Evolutionary conservation across 2,888 invertebrate genomes (phyloP).

Genomic region (Diarsia rubi): DNA sequence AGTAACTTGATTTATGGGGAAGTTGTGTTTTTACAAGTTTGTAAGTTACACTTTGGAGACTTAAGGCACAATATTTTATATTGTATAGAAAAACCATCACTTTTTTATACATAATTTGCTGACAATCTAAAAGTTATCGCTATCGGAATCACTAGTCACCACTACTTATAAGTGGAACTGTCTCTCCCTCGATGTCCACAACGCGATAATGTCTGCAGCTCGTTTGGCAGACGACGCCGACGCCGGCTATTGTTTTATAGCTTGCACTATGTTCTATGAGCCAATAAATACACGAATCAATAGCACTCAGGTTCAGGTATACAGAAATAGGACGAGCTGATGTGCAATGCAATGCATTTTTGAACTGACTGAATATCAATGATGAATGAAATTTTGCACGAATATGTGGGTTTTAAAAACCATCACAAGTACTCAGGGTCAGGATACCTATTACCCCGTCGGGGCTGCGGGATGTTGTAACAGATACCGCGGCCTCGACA

Average conservation of each 20-base stretch:
- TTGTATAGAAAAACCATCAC: neutral
- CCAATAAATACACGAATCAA: conserved; percentile 35
- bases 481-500: too few relatives aligned
- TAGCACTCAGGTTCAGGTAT: conserved; percentile 21
- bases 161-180: conserved; percentile 11
- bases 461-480: too few relatives aligned
- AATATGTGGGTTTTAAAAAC: neutral
- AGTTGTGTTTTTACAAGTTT: conserved; percentile 18
- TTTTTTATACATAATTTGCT: neutral
- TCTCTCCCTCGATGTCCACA: conserved; percentile 1
- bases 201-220: conserved; percentile 43
- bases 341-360: neutral
- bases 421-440: too few relatives aligned
- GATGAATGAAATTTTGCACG: neutral
- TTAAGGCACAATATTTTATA: neutral
- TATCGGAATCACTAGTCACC: conserved; percentile 11
- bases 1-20: conserved; percentile 53
- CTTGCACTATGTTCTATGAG: neutral
- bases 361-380: neutral
- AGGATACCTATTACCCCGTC: neutral
- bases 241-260: conserved; percentile 36
- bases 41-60: neutral
- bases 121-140: conserved; percentile 3
- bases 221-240: conserved; percentile 22
- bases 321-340: neutral